Conservation (phyloP, 2,113 vertebrate genomes). For the Bubalus kerabau region DNA sequence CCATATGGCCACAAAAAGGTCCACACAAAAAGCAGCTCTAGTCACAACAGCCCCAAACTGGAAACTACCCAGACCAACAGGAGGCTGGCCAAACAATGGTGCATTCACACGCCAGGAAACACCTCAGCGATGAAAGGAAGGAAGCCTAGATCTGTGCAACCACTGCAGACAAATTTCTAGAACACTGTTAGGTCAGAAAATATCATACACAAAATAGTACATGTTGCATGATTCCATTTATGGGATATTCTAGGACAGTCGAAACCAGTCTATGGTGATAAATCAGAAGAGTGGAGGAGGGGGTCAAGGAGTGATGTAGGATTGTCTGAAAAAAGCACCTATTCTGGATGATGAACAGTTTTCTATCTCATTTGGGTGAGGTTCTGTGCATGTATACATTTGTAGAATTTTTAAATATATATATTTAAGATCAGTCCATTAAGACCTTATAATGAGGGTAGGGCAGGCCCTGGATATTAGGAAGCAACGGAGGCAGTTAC, state of each 20-base stretch:
- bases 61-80: neutral
- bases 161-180: neutral
- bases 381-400: neutral
- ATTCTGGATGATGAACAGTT: neutral
- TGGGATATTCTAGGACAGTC: neutral
- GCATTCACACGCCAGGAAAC: neutral
- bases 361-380: fast-evolving
- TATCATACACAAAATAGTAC: neutral
- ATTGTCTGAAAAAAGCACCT: too few relatives aligned
- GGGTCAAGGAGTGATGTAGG: neutral
- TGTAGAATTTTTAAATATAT: neutral
- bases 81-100: neutral
- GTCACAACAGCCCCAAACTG: neutral
- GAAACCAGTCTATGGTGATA: neutral
- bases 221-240: neutral
- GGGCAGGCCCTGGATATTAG: neutral
- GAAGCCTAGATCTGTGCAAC: neutral
- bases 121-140: neutral
- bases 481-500: neutral
- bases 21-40: neutral
- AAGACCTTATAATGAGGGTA: neutral
- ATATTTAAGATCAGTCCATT: neutral
- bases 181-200: neutral
- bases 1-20: neutral
- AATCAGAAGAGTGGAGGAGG: fast-evolving